Conservation (phyloP, 2,113 vertebrate species). For the Peromyscus maniculatus region DNA sequence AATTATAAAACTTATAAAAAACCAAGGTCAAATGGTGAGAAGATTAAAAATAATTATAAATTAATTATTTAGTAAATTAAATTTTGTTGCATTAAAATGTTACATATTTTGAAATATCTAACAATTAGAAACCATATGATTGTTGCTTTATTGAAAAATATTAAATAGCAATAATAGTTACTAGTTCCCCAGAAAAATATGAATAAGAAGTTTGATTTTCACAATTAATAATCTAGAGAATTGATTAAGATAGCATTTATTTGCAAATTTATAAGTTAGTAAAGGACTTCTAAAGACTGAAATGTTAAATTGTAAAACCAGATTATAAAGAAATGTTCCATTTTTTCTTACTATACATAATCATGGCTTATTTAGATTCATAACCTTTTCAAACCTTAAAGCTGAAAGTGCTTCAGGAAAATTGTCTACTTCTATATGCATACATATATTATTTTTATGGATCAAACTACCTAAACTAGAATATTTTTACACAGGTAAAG, state of each 20-base stretch:
- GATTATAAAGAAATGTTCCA: background rate
- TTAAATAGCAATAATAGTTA: background rate
- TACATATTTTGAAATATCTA: background rate
- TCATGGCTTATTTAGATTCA: background rate
- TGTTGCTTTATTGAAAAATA: background rate
- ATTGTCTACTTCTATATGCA: background rate
- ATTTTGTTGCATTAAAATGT: background rate
- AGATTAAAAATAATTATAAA: background rate
- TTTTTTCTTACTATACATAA: background rate
- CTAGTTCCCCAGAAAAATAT: background rate
- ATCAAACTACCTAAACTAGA: slow-evolving; percentile 60
- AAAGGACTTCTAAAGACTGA: background rate
- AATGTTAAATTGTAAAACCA: slow-evolving; percentile 26
- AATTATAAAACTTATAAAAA: no score
- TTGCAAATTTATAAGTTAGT: background rate
- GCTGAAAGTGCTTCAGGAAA: background rate
- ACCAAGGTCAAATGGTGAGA: no score
- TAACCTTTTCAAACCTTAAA: background rate
- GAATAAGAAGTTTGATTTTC: background rate
- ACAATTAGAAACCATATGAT: background rate
- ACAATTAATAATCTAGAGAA: background rate
- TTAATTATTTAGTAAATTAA: background rate
- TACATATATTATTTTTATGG: background rate
- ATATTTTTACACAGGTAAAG: slow-evolving; percentile 67
- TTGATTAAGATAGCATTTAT: background rate